Evolutionary conservation across 2,113 vertebrate genomes (phyloP).

Genomic region (Pseudopipra pipra): DNA sequence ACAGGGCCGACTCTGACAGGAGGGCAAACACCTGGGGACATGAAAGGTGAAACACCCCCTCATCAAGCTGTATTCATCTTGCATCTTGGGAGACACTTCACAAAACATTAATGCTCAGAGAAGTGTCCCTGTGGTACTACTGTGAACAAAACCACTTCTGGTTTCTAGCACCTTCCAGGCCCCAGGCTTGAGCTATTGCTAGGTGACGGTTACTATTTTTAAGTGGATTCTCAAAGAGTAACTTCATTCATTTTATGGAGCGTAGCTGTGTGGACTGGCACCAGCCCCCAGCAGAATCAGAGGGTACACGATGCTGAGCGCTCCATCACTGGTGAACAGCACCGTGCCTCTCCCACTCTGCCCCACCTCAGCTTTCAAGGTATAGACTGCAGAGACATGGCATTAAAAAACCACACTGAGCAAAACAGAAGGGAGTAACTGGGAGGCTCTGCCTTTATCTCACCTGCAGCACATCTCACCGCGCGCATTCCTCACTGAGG

Average conservation of each 20-base stretch:
- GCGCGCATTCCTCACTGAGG: rapidly evolving
- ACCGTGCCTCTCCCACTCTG: rapidly evolving
- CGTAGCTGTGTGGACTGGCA: rapidly evolving
- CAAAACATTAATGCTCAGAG: neutral
- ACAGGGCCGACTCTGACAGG: rapidly evolving
- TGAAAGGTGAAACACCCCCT: rapidly evolving
- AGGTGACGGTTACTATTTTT: neutral
- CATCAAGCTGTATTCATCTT: neutral
- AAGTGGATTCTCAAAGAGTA: neutral
- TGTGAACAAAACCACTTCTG: neutral
- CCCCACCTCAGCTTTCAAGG: neutral
- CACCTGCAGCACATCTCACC: neutral
- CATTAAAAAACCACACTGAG: neutral
- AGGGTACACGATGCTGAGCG: rapidly evolving
- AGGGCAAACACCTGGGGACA: rapidly evolving
- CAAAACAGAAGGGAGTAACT: neutral
- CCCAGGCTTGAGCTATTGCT: neutral
- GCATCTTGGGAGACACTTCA: neutral
- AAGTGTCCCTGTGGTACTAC: neutral
- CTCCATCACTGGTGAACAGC: rapidly evolving
- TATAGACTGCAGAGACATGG: neutral
- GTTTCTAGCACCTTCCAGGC: neutral
- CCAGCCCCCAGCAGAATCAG: neutral
- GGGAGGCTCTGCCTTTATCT: neutral
- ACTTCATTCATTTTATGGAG: neutral